A percentile compares a stretch with the other conserved stretches of the same genome.
Evolutionary conservation across 2,113 vertebrate genomes (phyloP).

Genomic region (Sphaerodactylus townsendi): DNA sequence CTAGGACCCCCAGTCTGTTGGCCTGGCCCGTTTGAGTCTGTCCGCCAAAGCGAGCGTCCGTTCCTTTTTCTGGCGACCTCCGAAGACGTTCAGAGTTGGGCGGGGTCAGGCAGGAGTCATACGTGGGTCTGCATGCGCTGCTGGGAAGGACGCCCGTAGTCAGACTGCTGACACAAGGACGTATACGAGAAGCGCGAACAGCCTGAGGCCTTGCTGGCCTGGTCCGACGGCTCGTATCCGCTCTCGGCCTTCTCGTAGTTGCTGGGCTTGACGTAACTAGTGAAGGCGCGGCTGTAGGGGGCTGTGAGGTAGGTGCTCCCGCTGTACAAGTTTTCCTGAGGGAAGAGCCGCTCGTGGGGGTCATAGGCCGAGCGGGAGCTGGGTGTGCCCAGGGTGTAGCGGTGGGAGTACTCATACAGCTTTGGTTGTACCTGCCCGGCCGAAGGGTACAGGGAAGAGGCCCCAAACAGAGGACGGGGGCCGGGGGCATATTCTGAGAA

Average conservation of each 20-base stretch:
- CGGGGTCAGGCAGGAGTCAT: constrained; percentile 65
- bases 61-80: not conserved
- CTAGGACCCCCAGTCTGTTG: not conserved
- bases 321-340: constrained; percentile 77
- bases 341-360: constrained; percentile 75
- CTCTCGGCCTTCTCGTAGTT: constrained; percentile 83
- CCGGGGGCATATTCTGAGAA: constrained; percentile 81
- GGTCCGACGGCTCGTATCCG: constrained; percentile 77
- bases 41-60: not conserved
- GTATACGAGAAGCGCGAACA: constrained; percentile 86
- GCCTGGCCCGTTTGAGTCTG: not conserved
- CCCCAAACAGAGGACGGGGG: constrained; percentile 77
- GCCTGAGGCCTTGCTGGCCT: constrained; percentile 80
- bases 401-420: constrained; percentile 81
- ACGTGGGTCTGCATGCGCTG: constrained; percentile 92
- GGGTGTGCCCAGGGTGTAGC: constrained; percentile 65
- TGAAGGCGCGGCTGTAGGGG: constrained; percentile 85
- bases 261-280: constrained; percentile 84
- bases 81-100: not conserved
- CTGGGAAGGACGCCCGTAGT: constrained; percentile 82
- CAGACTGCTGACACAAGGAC: constrained; percentile 82
- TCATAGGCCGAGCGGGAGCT: constrained; percentile 76
- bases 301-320: constrained; percentile 80
- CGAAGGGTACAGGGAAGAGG: constrained; percentile 74
- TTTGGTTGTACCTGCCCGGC: constrained; percentile 71